Conservation (phyloP, 2,113 vertebrate species). For the Saccopteryx bilineata region DNA sequence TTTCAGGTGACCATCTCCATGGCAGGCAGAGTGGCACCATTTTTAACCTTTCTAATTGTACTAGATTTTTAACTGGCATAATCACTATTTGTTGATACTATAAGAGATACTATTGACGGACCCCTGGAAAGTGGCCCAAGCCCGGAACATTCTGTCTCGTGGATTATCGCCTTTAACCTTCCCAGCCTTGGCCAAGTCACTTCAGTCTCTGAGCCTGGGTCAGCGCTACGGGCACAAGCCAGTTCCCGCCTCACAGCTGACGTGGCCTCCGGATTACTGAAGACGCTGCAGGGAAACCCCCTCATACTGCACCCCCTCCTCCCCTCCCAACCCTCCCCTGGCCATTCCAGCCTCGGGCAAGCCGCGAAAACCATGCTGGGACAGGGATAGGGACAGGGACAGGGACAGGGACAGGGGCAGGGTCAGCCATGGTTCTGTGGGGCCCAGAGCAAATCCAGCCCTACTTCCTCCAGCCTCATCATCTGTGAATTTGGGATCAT, state of each 20-base stretch:
- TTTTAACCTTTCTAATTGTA: not conserved
- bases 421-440: not conserved
- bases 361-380: accelerated
- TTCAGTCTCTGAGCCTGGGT: not conserved
- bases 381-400: too few species aligned
- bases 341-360: not conserved
- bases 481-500: not conserved
- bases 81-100: not conserved
- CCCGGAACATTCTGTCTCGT: not conserved
- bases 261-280: accelerated
- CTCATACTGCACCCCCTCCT: accelerated
- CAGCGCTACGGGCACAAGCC: accelerated
- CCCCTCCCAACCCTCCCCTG: not conserved
- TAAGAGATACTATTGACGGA: not conserved
- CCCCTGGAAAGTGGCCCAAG: accelerated
- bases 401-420: too few species aligned
- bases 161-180: not conserved
- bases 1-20: too few species aligned
- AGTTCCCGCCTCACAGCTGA: too few species aligned
- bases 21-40: too few species aligned
- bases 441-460: not conserved
- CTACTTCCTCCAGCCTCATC: not conserved
- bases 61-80: not conserved
- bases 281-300: accelerated
- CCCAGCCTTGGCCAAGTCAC: accelerated